Conservation (phyloP, 92 coral and sea anemone genomes). For the Desmophyllum pertusum region DNA sequence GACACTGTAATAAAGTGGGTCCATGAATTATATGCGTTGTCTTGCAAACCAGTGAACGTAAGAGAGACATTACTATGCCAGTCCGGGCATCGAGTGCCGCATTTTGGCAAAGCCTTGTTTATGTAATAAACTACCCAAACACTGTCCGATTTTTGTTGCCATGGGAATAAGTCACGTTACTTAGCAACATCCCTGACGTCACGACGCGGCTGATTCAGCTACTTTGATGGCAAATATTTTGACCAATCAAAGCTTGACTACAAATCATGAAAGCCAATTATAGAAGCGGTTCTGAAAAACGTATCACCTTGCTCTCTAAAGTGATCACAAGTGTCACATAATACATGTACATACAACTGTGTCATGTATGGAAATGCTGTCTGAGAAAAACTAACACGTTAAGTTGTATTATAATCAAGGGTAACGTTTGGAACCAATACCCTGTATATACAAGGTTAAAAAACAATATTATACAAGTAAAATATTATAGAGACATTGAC, state of each 20-base stretch:
- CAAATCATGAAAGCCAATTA: background rate
- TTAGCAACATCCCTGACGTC: too few relatives aligned
- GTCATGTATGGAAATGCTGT: too few relatives aligned
- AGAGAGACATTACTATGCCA: background rate
- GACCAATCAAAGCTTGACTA: background rate
- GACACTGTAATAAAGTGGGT: background rate
- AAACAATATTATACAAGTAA: background rate
- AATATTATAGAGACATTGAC: background rate
- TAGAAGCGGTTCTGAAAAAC: too few relatives aligned
- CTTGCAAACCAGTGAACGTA: background rate
- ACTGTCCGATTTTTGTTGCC: too few relatives aligned
- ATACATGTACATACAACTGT: too few relatives aligned
- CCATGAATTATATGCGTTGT: background rate
- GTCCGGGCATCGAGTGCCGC: background rate
- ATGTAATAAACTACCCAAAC: too few relatives aligned
- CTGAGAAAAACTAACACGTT: background rate
- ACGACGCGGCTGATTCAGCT: too few relatives aligned
- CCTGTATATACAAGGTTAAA: background rate
- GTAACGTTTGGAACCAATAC: background rate
- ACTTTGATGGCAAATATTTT: background rate
- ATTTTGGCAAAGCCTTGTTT: too few relatives aligned
- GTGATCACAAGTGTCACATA: background rate
- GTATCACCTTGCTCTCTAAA: too few relatives aligned
- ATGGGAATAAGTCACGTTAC: too few relatives aligned
- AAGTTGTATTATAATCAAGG: background rate